These are phyloP conservation scores for Poecilus cupreus DNA, from an alignment of 2,888 invertebrate genomes.

Conservation along the genomic window DNA sequence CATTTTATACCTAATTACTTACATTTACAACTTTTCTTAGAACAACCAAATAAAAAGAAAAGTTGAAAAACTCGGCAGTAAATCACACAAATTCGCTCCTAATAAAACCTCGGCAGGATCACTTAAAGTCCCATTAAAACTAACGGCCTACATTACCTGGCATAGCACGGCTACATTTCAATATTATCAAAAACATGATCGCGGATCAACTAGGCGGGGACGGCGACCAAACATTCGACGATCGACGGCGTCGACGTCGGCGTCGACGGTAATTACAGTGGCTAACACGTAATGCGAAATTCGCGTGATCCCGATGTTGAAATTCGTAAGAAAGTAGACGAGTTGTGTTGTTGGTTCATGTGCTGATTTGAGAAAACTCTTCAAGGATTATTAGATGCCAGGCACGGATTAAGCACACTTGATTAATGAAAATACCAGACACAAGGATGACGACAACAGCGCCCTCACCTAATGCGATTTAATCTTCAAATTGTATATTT, in stretches of 20 bases:
- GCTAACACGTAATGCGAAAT: constrained; percentile 42
- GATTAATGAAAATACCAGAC: constrained; percentile 20
- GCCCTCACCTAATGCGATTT: too few species aligned
- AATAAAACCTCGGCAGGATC: constrained; percentile 30
- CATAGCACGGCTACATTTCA: constrained; percentile 10
- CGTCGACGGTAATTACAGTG: constrained; percentile 27
- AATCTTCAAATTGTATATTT: too few species aligned
- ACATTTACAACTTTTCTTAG: constrained; percentile 13
- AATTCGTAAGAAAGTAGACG: constrained; percentile 32
- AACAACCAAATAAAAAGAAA: constrained; percentile 6
- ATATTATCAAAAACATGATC: constrained; percentile 48
- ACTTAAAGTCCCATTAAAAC: constrained; percentile 52
- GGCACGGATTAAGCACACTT: background rate
- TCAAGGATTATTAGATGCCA: constrained; percentile 12
- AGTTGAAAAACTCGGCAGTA: background rate
- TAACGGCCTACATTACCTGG: constrained; percentile 38
- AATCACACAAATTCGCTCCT: constrained; percentile 24
- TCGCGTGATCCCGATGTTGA: constrained; percentile 22
- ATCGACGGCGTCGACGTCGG: background rate
- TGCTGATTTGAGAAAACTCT: constrained; percentile 35
- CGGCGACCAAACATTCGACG: constrained; percentile 5
- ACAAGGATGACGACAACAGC: background rate
- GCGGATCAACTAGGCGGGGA: constrained; percentile 8
- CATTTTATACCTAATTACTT: background rate
- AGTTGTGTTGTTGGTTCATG: background rate